Percentiles rank a stretch among this genome's conserved stretches.
Evolutionary conservation across 2,888 invertebrate genomes (phyloP).

Genomic region (Vesta saturnalis): DNA sequence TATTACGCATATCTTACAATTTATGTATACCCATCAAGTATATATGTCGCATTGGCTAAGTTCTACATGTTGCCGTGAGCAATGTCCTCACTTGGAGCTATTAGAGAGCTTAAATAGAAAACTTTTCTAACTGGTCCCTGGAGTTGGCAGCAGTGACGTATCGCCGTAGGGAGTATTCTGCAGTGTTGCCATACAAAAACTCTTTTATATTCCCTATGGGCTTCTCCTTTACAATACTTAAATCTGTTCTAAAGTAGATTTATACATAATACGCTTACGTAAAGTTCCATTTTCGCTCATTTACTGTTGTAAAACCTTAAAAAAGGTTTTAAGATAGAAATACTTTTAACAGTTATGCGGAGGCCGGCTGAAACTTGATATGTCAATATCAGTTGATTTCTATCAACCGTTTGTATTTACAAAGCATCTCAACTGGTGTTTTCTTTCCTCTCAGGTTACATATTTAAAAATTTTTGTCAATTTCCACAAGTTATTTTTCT

Average conservation of each 20-base stretch:
- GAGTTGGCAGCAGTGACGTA: conserved; percentile 48
- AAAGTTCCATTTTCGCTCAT: not conserved
- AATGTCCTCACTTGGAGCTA: conserved; percentile 39
- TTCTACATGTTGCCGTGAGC: conserved; percentile 30
- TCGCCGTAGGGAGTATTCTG: conserved; percentile 44
- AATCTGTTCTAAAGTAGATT: conserved; percentile 26
- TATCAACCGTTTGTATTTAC: too few species aligned
- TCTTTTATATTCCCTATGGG: conserved; percentile 24
- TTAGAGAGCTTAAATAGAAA: conserved; percentile 47
- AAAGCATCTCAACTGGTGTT: too few species aligned
- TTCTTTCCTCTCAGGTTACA: too few species aligned
- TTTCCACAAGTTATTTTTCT: too few species aligned
- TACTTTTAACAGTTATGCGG: too few species aligned
- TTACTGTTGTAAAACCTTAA: too few species aligned
- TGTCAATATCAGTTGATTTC: too few species aligned
- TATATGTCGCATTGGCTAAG: conserved; percentile 8
- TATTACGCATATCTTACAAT: too few species aligned
- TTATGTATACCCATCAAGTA: too few species aligned
- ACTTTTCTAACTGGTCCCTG: conserved; percentile 45
- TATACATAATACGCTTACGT: conserved; percentile 17
- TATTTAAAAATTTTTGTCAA: too few species aligned
- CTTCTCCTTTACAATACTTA: conserved; percentile 20
- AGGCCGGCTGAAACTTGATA: too few species aligned
- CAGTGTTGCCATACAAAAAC: conserved; percentile 39
- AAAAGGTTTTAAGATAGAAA: too few species aligned